Evolutionary conservation across 2,888 invertebrate species (phyloP).

Genomic region (Meteorus cinctellus): DNA sequence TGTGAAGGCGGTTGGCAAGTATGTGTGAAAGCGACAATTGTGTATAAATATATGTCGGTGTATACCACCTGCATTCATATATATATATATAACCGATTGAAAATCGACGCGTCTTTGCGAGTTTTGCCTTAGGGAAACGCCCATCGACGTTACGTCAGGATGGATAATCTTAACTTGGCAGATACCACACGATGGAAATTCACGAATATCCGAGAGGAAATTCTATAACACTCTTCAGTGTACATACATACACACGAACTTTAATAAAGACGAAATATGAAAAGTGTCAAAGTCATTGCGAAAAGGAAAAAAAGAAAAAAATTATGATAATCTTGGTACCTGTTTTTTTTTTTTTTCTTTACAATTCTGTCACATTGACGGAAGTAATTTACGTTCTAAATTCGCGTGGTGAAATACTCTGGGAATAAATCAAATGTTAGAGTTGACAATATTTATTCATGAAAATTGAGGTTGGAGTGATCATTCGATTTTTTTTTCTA

Average conservation of each 20-base stretch:
- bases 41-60: neutral
- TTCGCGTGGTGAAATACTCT: no score
- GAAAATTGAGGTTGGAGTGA: no score
- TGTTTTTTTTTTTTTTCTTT: no score
- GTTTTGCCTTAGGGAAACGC: neutral
- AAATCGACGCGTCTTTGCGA: slow-evolving; percentile 7
- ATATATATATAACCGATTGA: neutral
- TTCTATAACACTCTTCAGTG: neutral
- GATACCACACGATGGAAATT: slow-evolving; percentile 6
- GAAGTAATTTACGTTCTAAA: no score
- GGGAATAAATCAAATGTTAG: no score
- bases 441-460: no score
- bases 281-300: neutral
- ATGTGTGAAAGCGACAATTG: no score
- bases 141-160: neutral
- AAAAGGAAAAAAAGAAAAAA: no score
- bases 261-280: neutral
- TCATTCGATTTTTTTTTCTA: no score
- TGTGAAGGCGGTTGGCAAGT: no score
- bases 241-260: neutral
- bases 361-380: no score
- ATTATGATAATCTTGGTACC: no score
- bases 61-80: neutral
- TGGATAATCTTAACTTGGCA: neutral
- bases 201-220: neutral